Base-by-base conservation (phyloP, 2,888 invertebrate species). In the Mechanitis messenoides region DNA sequence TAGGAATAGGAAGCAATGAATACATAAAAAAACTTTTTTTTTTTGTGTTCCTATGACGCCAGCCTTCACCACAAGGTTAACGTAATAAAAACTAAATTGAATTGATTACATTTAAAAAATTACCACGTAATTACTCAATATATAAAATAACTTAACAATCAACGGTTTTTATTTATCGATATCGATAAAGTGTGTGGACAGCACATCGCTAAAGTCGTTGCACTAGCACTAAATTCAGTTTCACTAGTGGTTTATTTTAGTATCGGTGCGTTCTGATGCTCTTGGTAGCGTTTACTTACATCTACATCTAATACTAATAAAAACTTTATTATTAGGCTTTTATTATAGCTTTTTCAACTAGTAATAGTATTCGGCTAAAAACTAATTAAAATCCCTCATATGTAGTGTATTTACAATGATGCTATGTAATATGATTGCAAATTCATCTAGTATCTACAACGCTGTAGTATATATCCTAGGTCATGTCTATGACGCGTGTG, bases 151-250 rank as follows among this genome's bases (percentile, higher is more conserved):
- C 11, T 38, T 7, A 33, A 45, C 9, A 20, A 20, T 20, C 20
- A 20, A 20, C 20, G 20, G 20, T 20, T 20, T 28, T 47, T 4
- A 7, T 2, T n/a, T 55, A 50, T 55, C 9, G 42, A 54, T 59
- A 58, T 66, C 63, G 58, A 66, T 38, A 55, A 45, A 56, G 1
- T 63, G 66, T 69, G 67, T 67, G 69, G 59, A 59, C 11, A 59
- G 58, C 46, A 55, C 84, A 74, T 74, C 87, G 69, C 86, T 84
- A 82, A 72, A 78, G 83, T 81, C 85, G 84, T 79, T 84, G 86
- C 83, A 82, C 83, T 74, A 50, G 56, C 72, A 87, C 80, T 86
- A 87, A 87, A 83, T 84, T 84, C 83, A 78, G 80, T 80, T 81
- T 79, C 82, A 81, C 82, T 83, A 83, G 74, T 74, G 75, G 80